Percentiles rank a stretch among this genome's conserved stretches.
Conservation (phyloP, 2,888 invertebrate genomes). For the Cryptocephalus moraei region DNA sequence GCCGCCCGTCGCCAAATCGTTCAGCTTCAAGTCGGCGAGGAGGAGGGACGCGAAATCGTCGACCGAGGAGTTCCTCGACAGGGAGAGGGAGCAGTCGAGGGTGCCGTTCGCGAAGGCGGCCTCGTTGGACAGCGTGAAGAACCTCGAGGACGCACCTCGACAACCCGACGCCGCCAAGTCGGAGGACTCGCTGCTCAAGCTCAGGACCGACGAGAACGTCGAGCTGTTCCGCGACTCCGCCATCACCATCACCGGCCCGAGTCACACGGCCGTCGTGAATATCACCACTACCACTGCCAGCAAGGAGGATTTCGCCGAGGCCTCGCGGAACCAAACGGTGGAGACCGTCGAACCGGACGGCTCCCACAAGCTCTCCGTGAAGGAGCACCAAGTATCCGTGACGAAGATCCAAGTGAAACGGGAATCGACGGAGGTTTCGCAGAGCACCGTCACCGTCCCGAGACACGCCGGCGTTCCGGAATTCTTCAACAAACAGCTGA, state of each 20-base stretch:
- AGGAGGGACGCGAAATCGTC: conserved; percentile 5
- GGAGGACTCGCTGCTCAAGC: conserved; percentile 10
- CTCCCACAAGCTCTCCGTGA: conserved; percentile 19
- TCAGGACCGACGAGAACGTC: neutral
- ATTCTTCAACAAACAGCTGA: conserved; percentile 59
- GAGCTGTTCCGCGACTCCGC: conserved; percentile 9
- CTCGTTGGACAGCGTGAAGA: conserved; percentile 50
- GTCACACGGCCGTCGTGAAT: conserved; percentile 31
- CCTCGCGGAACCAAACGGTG: conserved; percentile 7
- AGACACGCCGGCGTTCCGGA: conserved; percentile 43
- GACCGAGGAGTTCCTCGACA: conserved; percentile 9
- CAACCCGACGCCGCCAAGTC: conserved; percentile 11
- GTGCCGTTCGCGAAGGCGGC: conserved; percentile 27
- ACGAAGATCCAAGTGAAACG: conserved; percentile 50
- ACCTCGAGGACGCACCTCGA: conserved; percentile 37
- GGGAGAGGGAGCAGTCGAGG: conserved; percentile 11
- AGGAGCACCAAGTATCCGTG: conserved; percentile 40
- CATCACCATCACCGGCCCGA: conserved; percentile 31
- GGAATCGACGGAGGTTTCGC: conserved; percentile 39
- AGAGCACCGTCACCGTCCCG: conserved; percentile 15
- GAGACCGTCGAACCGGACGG: conserved; percentile 16
- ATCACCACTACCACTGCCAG: conserved; percentile 20
- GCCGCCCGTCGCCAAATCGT: conserved; percentile 58
- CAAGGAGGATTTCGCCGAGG: conserved; percentile 12
- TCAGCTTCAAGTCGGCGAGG: conserved; percentile 53